Base-by-base conservation (phyloP, 2,888 invertebrate genomes). In the Sinelater perroti region DNA sequence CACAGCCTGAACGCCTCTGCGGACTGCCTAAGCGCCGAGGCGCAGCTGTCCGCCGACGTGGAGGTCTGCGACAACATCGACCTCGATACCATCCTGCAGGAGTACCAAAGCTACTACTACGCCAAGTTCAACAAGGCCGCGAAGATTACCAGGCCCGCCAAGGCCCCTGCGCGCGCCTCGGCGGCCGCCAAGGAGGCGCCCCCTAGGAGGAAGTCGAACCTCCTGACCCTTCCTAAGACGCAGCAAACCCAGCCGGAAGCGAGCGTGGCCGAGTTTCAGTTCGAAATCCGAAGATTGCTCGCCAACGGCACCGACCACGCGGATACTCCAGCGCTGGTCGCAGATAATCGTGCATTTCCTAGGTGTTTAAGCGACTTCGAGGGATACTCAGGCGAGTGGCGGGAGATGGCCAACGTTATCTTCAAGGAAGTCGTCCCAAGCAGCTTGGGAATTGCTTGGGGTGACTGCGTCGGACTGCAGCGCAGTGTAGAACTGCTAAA, bases 11-110 rank as follows among this genome's bases (percentile, higher is more conserved):
- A 78, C 58, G 83, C 85, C 57, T 80, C 89, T 0, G 88, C 88
- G 0, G 85, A 88, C 46, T 74, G 80, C 6, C 80, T 96, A 56
- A 80, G 81, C 17, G 78, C 80, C 13, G 96, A 96, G 76, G 91
- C 93, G 0, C 86, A 85, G 31, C 81, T 87, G 0, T 80, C 87
- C 0, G 82, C 82, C 3, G 86, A 87, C 56, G 87, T 86, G 71
- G 82, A 85, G 70, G 82, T 95, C 26, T 97, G 96, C 76, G 97
- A 97, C 72, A 97, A 97, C 71, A 86, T 97, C 54, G 95, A 95
- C 75, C 79, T 97, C 72, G 91, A 92, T 62, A 89, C 90, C 31
- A 90, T 97, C 64, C 79, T 96, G 55, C 87, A 93, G 82, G 95
- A 96, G 70, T 97, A 91, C 77, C 90, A 89, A 72, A 90, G 90